Percentiles rank a stretch among this genome's conserved stretches.
Conservation (phyloP, 2,797 vertebrate genomes). For the Mormyrus hasselquistii region DNA sequence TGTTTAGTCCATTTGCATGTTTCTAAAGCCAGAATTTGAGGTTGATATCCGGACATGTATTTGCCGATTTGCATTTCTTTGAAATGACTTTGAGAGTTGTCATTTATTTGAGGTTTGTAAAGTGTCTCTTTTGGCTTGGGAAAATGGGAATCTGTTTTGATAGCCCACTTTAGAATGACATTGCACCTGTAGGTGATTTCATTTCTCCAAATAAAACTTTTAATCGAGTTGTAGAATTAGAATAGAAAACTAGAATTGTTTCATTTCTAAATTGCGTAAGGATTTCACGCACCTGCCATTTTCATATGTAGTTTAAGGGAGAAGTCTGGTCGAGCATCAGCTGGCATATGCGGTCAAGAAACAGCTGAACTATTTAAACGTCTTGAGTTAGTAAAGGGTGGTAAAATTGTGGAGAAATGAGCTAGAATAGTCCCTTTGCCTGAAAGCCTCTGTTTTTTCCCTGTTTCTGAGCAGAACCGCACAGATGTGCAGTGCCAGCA, state of each 20-base stretch:
- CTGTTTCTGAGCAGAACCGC: slow-evolving; percentile 70
- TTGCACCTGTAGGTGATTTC: slow-evolving; percentile 29
- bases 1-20: slow-evolving; percentile 7
- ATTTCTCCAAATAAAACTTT: slow-evolving; percentile 37
- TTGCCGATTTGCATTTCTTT: slow-evolving; percentile 17
- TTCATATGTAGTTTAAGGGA: neutral
- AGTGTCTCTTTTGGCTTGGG: slow-evolving; percentile 6
- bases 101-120: slow-evolving; percentile 6
- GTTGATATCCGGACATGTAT: neutral
- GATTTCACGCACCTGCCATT: slow-evolving; percentile 39
- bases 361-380: neutral
- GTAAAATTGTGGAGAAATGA: neutral
- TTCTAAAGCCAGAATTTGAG: slow-evolving; percentile 13
- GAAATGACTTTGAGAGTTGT: neutral
- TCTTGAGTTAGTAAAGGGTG: neutral
- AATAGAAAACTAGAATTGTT: slow-evolving; percentile 43
- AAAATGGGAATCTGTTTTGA: slow-evolving; percentile 20
- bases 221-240: slow-evolving; percentile 31
- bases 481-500: slow-evolving; percentile 98
- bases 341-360: neutral
- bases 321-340: neutral
- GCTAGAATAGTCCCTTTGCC: neutral
- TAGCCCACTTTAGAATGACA: neutral
- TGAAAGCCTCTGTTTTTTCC: neutral
- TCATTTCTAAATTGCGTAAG: slow-evolving; percentile 42